Conservation (phyloP, 2,113 vertebrate species). For the Cochlearius cochlearius region DNA sequence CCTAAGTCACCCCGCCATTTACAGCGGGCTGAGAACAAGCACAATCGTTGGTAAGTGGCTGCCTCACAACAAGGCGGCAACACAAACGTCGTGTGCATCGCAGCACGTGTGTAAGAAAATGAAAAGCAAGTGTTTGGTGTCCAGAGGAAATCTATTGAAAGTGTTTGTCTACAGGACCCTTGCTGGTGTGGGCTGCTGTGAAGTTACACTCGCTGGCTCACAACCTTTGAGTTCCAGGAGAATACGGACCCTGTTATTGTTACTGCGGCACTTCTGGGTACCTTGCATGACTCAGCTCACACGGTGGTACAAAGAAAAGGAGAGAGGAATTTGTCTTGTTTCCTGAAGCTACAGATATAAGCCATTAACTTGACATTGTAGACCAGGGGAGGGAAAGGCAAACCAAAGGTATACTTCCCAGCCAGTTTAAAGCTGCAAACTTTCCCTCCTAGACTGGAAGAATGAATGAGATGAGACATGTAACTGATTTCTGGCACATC, state of each 20-base stretch:
- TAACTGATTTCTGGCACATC: not conserved
- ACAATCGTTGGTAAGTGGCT: not conserved
- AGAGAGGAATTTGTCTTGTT: not conserved
- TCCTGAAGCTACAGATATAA: not conserved
- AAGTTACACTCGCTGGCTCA: not conserved
- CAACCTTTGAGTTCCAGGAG: not conserved
- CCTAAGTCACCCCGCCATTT: not conserved
- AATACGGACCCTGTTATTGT: not conserved
- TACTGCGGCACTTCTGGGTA: not conserved
- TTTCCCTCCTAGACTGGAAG: not conserved
- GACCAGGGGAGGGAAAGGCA: not conserved
- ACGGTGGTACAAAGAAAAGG: not conserved
- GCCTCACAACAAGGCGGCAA: not conserved
- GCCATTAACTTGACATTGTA: not conserved
- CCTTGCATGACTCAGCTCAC: not conserved
- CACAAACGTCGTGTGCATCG: not conserved
- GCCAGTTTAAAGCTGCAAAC: not conserved
- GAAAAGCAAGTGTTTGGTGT: not conserved
- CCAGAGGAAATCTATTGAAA: not conserved
- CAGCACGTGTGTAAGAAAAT: not conserved
- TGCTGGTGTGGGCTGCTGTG: not conserved
- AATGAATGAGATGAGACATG: not conserved
- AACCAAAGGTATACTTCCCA: not conserved
- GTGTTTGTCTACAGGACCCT: not conserved
- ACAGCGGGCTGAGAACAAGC: not conserved